Conservation (phyloP, 1,140 invertebrate species). For the Drosophila sechellia region DNA sequence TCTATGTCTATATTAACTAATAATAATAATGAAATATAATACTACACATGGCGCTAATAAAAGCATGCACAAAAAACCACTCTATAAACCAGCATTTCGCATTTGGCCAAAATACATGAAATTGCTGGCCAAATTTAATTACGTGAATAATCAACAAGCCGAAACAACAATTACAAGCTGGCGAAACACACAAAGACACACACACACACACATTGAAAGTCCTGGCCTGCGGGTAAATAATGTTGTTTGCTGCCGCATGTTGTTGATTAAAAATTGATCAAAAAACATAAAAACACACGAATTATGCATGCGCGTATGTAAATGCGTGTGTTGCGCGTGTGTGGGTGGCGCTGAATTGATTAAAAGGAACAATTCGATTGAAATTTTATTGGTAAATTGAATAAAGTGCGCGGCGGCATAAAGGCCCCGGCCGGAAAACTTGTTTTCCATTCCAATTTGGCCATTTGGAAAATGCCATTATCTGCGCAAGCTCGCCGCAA, state of each 20-base stretch:
- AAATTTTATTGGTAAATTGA: conserved; percentile 84
- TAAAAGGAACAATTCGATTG: conserved; percentile 84
- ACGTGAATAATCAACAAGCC: conserved; percentile 60
- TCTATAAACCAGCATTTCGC: conserved; percentile 14
- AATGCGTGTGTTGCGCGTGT: conserved; percentile 11
- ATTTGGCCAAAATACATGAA: conserved; percentile 48
- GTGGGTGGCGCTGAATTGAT: conserved; percentile 76
- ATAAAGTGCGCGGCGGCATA: conserved; percentile 62
- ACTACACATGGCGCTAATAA: too few species aligned
- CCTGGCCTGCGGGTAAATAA: conserved; percentile 25
- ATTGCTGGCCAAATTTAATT: conserved; percentile 71
- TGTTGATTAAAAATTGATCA: conserved; percentile 80
- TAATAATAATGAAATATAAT: too few species aligned
- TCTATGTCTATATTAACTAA: too few species aligned
- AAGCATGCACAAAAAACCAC: background rate
- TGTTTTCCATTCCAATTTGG: conserved; percentile 27
- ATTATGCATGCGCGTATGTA: conserved; percentile 59
- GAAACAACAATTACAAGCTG: conserved; percentile 30
- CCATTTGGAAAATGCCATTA: conserved; percentile 33
- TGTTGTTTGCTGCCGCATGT: conserved; percentile 25
- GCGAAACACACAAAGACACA: background rate
- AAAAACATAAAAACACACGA: conserved; percentile 76
- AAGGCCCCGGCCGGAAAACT: conserved; percentile 19
- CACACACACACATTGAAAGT: conserved; percentile 23
- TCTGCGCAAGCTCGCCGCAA: conserved; percentile 34